Base-by-base conservation (phyloP, 1,140 invertebrate genomes). In the Saccostrea glomerata region DNA sequence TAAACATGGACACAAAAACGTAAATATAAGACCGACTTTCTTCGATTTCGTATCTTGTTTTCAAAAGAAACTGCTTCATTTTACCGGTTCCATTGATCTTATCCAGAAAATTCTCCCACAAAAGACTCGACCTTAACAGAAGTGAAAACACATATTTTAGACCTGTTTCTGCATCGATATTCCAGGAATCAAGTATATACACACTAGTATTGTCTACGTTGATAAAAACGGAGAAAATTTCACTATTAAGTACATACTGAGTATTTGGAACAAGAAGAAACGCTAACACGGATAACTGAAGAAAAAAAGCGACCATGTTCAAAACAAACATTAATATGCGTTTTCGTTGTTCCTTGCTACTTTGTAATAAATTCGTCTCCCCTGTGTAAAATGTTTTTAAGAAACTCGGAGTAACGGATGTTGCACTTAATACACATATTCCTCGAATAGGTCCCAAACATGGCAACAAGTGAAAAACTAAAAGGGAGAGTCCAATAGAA, bases 91-190 rank as follows among this genome's bases (percentile, higher is more conserved):
- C 23, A 13, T 58, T 84, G 9, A 73, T 11, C 12, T 91, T 90
- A 85, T 97, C 97, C 0, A 98, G 97, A 93, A 98, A 99, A 95
- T 99, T 99, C 95, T 99, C 98, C 98, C 98, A 99, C 98, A 98
- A 99, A 36, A 97, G 97, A 60, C 98, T 96, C 7, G 98, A 99
- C 56, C 98, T 97, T 82, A 98, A 96, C 54, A 98, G 95, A 12
- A 98, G 96, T 2, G 97, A 96, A 2, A 70, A 60, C 11, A 86
- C 63, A 17, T 90, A 6, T 13, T 85, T 66, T 5, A 17, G 15
- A 20, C 86, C 47, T 40, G 20, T 13, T 60, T n/a, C 54, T 9
- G 56, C 7, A 20, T 25, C 55, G 23, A 60, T 36, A 13, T 60
- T 36, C 13, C 55, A 58, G 17, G 23, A 23, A 12, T 58, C 23